Evolutionary conservation across 2,888 invertebrate genomes (phyloP), one percentile per base, ranked within the genome.

Genomic region (Lordiphosa fenestrarum): DNA sequence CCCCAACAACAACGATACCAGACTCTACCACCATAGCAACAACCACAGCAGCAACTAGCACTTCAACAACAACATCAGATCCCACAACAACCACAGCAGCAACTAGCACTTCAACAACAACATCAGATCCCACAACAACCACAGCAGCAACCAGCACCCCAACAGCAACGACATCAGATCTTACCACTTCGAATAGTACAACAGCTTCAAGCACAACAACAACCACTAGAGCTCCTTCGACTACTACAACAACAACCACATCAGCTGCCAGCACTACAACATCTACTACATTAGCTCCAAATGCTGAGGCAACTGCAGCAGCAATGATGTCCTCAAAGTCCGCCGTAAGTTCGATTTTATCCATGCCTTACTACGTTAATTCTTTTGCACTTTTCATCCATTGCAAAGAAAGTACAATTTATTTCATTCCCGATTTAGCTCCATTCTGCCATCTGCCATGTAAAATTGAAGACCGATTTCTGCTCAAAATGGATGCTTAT

Each of bases 131-230:
- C 21, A 19, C 19, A 19, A 13, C 35, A n/a, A 46, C 13, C 19
- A 46, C 30, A 6, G 10, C 33, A 30, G 10, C 50, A 13, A 33
- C 21, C 39, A 39, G 21, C 19, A 19, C 21, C 10, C 19, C 19
- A 9, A 30, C 9, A 13, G 13, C 21, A 12, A 7, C 49, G 10
- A 33, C 33, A 9, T 33, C n/a, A 15, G 19, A 19, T 6, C 6
- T 12, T 6, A 10, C 50, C 9, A 19, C 61, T n/a, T 12, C 52
- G 0, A 12, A 4, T 4, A 42, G 35, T 3, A 46, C 59, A 12
- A 2, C 15, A 25, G 9, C 25, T 0, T 6, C 46, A 10, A 35
- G 9, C n/a, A 13, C n/a, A 13, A n/a, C 30, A n/a, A 48, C 48
- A 15, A 38, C 42, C 0, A 36, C 50, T 1, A 46, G 15, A 7